These are phyloP conservation scores for Malurus cyaneus DNA, from an alignment of 2,113 vertebrate genomes.

Conservation along the genomic window DNA sequence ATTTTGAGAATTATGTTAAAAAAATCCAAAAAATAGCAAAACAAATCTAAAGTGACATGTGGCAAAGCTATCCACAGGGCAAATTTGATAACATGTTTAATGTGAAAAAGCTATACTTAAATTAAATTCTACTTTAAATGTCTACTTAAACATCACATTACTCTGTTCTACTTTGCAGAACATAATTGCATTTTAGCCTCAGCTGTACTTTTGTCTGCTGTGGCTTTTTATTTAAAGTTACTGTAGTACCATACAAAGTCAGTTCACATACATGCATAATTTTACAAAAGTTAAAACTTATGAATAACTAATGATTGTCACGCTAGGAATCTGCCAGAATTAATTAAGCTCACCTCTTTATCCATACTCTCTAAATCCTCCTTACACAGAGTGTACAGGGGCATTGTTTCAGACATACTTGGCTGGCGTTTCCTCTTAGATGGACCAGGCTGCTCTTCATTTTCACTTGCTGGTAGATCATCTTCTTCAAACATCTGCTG, in stretches of 20 bases:
- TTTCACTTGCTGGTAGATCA: conserved; percentile 59
- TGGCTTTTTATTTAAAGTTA: not conserved
- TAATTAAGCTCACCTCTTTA: conserved; percentile 86
- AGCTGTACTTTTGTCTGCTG: not conserved
- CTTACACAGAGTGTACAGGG: conserved; percentile 94
- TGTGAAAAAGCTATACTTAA: not conserved
- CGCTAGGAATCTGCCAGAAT: not conserved
- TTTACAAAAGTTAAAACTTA: not conserved
- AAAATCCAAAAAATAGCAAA: not conserved
- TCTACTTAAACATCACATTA: not conserved
- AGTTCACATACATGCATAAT: not conserved
- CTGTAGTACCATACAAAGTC: not conserved
- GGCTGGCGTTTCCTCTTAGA: conserved; percentile 88
- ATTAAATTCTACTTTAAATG: not conserved
- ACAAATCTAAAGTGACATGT: not conserved
- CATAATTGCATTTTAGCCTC: not conserved
- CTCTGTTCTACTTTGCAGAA: not conserved
- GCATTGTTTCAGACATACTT: conserved; percentile 97
- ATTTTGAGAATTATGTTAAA: not conserved
- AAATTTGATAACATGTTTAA: rapidly evolving
- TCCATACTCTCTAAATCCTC: conserved; percentile 99
- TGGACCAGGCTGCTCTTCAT: conserved; percentile 85
- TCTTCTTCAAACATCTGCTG: conserved; percentile 78
- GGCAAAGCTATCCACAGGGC: not conserved
- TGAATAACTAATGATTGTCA: not conserved